Base-by-base conservation (phyloP, 2,113 vertebrate genomes). In the Nibea albiflora region DNA sequence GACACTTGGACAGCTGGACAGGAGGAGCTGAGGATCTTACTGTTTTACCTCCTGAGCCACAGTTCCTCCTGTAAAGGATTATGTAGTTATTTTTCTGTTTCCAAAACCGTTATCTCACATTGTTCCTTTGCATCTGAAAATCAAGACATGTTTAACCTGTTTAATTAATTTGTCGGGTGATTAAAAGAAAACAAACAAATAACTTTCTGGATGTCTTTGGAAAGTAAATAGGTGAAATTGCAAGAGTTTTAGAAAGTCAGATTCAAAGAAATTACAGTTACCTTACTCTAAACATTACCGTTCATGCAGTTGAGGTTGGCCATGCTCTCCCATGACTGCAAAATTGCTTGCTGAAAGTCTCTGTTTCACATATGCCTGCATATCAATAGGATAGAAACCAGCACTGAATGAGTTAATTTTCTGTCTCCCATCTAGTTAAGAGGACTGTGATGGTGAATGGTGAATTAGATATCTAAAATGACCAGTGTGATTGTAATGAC, bases 391-490 rank as follows among this genome's bases (percentile, higher is more conserved):
- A 26, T 24, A 14, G 17, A 44, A 57, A 67, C 69, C 56, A 11
- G 60, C 63, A 50, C 11, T 46, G 86, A 87, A 85, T 24, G 63
- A 69, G 92, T 92, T 93, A 91, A 94, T 90, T 64, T 62, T 57
- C 80, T 63, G 73, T 60, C 76, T 24, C 22, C 79, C 28, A 53
- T 72, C 68, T 58, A 16, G 42, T 61, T 61, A 0, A 49, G 66
- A 22, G 60, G 82, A 57, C 69, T 94, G 94, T 95, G 95, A 94
- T 94, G 94, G 96, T 92, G 95, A 94, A 94, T 94, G 93, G 96
- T 93, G 95, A 95, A 88, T 93, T 90, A 96, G 95, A 96, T 96
- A 96, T 96, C 95, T 95, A 96, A 96, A 96, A 97, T 96, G 97
- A 95, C 95, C 95, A 92, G 92, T 28, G 76, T 73, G 95, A 97